Base-by-base conservation (phyloP, 2,888 invertebrate genomes). In the Myathropa florea region DNA sequence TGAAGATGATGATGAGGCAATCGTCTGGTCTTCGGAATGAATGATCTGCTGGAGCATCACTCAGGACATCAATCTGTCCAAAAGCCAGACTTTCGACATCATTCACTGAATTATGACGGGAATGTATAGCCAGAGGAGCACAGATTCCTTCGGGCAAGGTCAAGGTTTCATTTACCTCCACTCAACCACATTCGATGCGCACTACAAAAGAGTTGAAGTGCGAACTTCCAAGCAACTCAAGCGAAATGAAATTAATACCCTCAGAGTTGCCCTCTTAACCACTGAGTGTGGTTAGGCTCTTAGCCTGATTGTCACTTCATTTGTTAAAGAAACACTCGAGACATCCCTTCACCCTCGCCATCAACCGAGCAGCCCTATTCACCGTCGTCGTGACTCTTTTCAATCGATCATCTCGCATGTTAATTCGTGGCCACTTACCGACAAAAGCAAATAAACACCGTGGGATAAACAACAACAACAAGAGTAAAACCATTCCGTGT, bases 381-480 rank as follows among this genome's bases (percentile, higher is more conserved):
- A 46, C 4, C n/a, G 46, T 18, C n/a, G 46, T 18, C 46, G 46
- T 46, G 46, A 7, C 46, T 18, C 46, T 18, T 18, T 18, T 46
- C 46, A 46, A 46, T 46, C 46, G 46, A 46, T 46, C 46, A 46
- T 46, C 46, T 46, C 46, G 18, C 46, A 46, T 46, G 46, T 46
- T 18, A 46, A 46, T 46, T 46, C 46, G 61, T 53, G 14, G 30
- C 57, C 70, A 57, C 70, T 70, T 70, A 36, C 30, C n/a, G 33
- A 18, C 18, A 18, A n/a, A n/a, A n/a, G 30, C 24, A 4, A 53
- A 46, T 59, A 46, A n/a, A 1, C 18, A 70, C 36, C 36, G n/a
- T 36, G 59, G 36, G 55, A 24, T 28, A 14, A 73, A 59, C 46
- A 46, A 46, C 46, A 46, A 46, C n/a, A n/a, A 33, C 12, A 12